These are phyloP conservation scores for Macrophya alboannulata DNA, from an alignment of 2,888 invertebrate genomes.

Conservation along the genomic window DNA sequence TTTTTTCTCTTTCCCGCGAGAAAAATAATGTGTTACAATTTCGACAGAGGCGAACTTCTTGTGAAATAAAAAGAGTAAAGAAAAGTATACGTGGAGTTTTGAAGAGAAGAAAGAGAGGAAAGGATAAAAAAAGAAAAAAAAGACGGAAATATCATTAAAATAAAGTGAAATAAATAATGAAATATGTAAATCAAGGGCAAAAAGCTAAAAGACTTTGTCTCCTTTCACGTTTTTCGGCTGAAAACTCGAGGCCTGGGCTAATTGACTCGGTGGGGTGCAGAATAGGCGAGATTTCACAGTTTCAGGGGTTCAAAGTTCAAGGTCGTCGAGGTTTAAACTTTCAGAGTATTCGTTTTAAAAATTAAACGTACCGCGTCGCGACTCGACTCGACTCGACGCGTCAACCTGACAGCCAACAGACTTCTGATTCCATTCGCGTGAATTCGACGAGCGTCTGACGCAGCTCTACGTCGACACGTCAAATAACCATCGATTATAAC, in stretches of 20 bases:
- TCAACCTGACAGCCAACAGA: not conserved
- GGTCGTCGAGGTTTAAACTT: slow-evolving; percentile 18
- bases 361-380: slow-evolving; percentile 16
- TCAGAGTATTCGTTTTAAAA: slow-evolving; percentile 23
- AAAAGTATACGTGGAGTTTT: not conserved
- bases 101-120: not conserved
- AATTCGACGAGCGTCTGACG: not conserved
- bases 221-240: not conserved
- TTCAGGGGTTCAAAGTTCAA: slow-evolving; percentile 35
- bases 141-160: slow-evolving; percentile 30
- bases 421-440: slow-evolving; percentile 12
- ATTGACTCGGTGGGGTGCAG: slow-evolving; percentile 12
- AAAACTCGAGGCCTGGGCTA: not conserved
- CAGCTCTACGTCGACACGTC: not conserved
- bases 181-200: slow-evolving; percentile 40
- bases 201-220: slow-evolving; percentile 4
- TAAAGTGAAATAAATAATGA: slow-evolving; percentile 44
- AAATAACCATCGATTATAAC: slow-evolving; percentile 3
- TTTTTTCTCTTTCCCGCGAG: too few species aligned
- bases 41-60: not conserved
- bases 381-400: not conserved
- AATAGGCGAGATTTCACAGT: slow-evolving; percentile 1
- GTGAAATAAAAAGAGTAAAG: not conserved
- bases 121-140: not conserved
- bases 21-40: too few species aligned